Conservation (phyloP, 2,888 invertebrate species). For the Camponotus fellah region DNA sequence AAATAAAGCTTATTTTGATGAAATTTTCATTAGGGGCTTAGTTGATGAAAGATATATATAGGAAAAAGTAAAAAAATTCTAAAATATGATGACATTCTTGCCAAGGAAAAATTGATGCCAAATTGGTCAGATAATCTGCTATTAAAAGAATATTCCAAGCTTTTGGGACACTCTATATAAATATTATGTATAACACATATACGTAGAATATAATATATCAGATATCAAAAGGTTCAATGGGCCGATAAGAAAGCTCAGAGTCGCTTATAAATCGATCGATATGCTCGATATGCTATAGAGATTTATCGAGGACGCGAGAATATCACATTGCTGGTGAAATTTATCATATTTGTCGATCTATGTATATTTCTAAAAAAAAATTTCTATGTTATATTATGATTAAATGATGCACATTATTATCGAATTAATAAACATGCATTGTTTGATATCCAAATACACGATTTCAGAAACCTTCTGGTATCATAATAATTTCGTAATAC, state of each 20-base stretch:
- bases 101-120: not conserved
- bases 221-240: not conserved
- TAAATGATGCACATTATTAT: slow-evolving; percentile 36
- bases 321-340: not conserved
- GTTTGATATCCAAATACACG: slow-evolving; percentile 25
- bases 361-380: slow-evolving; percentile 29
- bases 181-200: not conserved
- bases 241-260: not conserved
- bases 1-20: not conserved
- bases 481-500: slow-evolving; percentile 27
- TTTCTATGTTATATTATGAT: slow-evolving; percentile 2
- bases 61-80: not conserved
- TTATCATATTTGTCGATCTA: slow-evolving; percentile 2
- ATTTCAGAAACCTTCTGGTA: slow-evolving; percentile 26
- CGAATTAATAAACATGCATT: slow-evolving; percentile 29
- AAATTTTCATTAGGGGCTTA: not conserved
- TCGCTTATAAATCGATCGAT: slow-evolving; percentile 16
- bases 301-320: slow-evolving; percentile 23
- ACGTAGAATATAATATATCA: not conserved
- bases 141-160: not conserved
- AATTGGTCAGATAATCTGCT: not conserved
- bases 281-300: slow-evolving; percentile 34
- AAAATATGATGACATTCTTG: not conserved
- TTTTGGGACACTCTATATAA: not conserved
- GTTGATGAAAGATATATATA: not conserved